Base-by-base conservation (phyloP, 2,113 vertebrate genomes). In the Pseudopodoces humilis region DNA sequence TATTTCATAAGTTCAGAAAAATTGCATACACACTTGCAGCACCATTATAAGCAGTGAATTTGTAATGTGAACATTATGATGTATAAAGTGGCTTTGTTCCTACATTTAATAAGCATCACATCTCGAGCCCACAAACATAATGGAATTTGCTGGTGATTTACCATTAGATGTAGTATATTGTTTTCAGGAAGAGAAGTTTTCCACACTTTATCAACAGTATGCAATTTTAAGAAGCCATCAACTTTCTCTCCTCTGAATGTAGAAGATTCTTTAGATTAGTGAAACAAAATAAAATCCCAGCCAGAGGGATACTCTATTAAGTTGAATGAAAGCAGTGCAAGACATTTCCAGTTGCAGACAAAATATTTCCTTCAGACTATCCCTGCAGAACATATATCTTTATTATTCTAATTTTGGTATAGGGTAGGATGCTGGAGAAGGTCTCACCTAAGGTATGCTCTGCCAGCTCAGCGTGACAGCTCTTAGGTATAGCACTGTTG, bases 51-150 rank as follows among this genome's bases (percentile, higher is more conserved):
- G 96, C 95, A 97, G 96, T 96, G 97, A 97, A 98, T 98, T 98
- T 97, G 97, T 97, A 98, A 98, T 98, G 96, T 97, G 98, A 98
- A 98, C 98, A 97, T 98, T 98, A 97, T 98, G 97, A 98, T 98
- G 90, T 98, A 97, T 98, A 99, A 99, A 99, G 98, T 98, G 98
- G 98, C 98, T 98, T 98, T 98, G 98, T 98, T 98, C 98, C 96
- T 98, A 98, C 97, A 98, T 98, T 99, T 99, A 99, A 99, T 98
- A 99, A 99, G 98, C 97, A 98, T 96, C 87, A 94, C 98, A 98
- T 98, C 98, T 98, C 98, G 98, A 98, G 93, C 91, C 91, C 95
- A 97, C 95, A 98, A 98, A 97, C 88, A 95, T 98, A 98, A 98
- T 96, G 95, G 97, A 97, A 98, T 98, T 97, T 98, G 94, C 93